These are phyloP conservation scores for Gymnoscopelus microlampas DNA, from an alignment of 2,797 vertebrate species.

Conservation along the genomic window DNA sequence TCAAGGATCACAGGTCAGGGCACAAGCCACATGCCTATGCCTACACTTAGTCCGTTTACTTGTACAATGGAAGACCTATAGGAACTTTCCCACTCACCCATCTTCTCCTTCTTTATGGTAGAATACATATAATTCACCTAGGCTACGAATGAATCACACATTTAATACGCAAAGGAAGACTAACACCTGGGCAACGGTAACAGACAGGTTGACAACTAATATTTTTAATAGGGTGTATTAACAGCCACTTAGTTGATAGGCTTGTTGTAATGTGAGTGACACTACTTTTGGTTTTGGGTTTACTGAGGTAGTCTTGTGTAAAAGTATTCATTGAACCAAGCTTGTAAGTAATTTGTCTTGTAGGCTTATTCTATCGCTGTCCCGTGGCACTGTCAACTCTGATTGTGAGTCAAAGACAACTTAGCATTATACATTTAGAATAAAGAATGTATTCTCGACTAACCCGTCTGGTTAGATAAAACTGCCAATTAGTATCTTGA, in stretches of 20 bases:
- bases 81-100: no score
- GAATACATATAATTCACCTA: no score
- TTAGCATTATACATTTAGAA: no score
- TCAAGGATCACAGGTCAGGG: not conserved
- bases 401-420: no score
- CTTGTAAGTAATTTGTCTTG: not conserved
- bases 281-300: not conserved
- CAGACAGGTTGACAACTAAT: not conserved
- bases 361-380: slow-evolving; percentile 3
- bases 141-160: no score
- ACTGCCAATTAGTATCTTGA: no score
- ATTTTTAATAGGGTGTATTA: not conserved
- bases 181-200: not conserved
- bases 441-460: no score
- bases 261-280: not conserved
- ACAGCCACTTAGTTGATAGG: not conserved
- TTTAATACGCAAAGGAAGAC: not conserved
- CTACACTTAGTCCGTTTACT: not conserved
- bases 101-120: no score
- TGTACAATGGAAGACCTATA: no score
- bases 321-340: not conserved
- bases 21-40: not conserved
- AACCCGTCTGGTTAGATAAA: no score
- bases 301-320: not conserved
- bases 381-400: not conserved